phyloP scores from a whole-genome alignment of 2,888 invertebrate species.

The Tuberolachnus salignus region DNA sequence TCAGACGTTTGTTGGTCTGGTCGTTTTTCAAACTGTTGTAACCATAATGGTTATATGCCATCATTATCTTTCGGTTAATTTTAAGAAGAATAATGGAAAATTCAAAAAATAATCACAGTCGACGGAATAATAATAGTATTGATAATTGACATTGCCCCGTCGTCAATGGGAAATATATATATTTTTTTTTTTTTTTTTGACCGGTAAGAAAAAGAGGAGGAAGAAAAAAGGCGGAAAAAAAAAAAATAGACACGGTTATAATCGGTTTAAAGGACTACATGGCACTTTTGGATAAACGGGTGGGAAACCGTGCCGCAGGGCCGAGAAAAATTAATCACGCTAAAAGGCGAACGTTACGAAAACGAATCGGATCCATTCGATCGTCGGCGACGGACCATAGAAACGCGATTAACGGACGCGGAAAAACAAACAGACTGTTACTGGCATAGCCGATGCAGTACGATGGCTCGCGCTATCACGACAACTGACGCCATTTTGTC shows the following conservation, averaged over 20 bases:
- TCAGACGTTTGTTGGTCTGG: conserved; percentile 48
- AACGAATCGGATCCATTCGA: conserved; percentile 18
- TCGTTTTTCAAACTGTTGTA: conserved; percentile 49
- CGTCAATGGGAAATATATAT: no score
- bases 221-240: not conserved
- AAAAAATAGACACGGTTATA: not conserved
- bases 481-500: conserved; percentile 53
- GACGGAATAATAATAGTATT: conserved; percentile 9
- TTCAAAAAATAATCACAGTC: not conserved
- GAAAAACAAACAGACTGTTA: not conserved
- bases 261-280: conserved; percentile 45
- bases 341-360: not conserved
- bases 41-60: conserved; percentile 46
- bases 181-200: no score
- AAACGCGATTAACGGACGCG: not conserved
- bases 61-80: conserved; percentile 26
- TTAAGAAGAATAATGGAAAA: not conserved
- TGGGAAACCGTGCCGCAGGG: not conserved
- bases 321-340: conserved; percentile 16
- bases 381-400: not conserved
- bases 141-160: conserved; percentile 22
- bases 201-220: not conserved
- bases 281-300: conserved; percentile 11
- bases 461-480: conserved; percentile 28
- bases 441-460: no score